A percentile compares a stretch with the other conserved stretches of the same genome.
phyloP scores from a whole-genome alignment of 2,888 invertebrate genomes.

The Plebejus argus region DNA sequence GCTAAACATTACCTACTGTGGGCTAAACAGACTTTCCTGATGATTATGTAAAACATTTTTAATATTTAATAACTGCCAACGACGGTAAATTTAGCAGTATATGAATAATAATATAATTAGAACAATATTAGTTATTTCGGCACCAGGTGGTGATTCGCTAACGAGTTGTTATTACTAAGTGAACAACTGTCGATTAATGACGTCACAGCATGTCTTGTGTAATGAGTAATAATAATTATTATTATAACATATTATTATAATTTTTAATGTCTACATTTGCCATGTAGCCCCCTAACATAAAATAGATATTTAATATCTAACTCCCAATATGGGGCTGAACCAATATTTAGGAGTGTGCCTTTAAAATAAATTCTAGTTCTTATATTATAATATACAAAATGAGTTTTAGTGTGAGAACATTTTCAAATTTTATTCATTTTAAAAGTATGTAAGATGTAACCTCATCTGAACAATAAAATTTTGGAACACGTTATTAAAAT shows the following conservation, averaged over 20 bases:
- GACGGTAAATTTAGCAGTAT: neutral
- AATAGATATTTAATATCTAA: too few species aligned
- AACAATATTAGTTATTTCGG: neutral
- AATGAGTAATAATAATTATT: neutral
- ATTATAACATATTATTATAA: neutral
- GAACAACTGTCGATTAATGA: slow-evolving; percentile 20
- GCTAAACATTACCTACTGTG: too few species aligned
- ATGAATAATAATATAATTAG: slow-evolving; percentile 1
- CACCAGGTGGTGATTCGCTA: slow-evolving; percentile 19
- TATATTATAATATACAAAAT: too few species aligned
- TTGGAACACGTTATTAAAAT: too few species aligned
- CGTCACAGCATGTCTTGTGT: neutral
- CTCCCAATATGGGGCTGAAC: too few species aligned
- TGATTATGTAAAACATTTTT: neutral
- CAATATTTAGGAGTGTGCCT: too few species aligned
- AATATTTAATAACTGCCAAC: slow-evolving; percentile 1
- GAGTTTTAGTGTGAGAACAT: too few species aligned
- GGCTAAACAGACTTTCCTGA: too few species aligned
- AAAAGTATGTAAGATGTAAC: too few species aligned
- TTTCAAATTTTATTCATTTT: too few species aligned
- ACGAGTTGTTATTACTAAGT: slow-evolving; percentile 21
- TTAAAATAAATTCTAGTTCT: too few species aligned
- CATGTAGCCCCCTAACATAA: neutral
- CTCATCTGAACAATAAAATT: too few species aligned
- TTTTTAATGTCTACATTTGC: slow-evolving; percentile 37